phyloP scores from a whole-genome alignment of 2,888 invertebrate species.

The Tetheella fluctuosa region DNA sequence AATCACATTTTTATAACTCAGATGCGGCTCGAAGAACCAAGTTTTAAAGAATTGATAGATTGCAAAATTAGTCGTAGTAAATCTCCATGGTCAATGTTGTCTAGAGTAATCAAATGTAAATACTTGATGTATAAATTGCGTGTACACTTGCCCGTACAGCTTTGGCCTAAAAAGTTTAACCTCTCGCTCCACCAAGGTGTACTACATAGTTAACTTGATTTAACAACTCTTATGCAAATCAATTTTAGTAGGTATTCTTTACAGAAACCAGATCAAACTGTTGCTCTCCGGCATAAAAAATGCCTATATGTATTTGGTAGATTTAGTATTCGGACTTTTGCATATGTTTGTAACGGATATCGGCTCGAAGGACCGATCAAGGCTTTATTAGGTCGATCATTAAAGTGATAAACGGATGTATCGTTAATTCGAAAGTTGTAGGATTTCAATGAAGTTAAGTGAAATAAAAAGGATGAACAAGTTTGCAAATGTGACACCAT shows the following conservation, averaged over 20 bases:
- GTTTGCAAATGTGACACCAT: slow-evolving; percentile 29
- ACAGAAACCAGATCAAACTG: not conserved
- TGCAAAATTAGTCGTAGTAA: not conserved
- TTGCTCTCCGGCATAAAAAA: not conserved
- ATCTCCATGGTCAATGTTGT: slow-evolving; percentile 11
- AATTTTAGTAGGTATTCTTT: slow-evolving; percentile 1
- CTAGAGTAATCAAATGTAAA: not conserved
- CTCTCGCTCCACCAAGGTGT: slow-evolving; percentile 13
- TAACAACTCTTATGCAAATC: slow-evolving; percentile 11
- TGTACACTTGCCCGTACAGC: slow-evolving; percentile 10
- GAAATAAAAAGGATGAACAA: slow-evolving; percentile 16
- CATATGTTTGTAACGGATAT: not conserved
- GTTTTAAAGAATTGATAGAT: not conserved
- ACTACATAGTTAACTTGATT: slow-evolving; percentile 11
- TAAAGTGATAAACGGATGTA: not conserved
- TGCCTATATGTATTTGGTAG: not conserved
- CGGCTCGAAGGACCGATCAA: slow-evolving; percentile 5
- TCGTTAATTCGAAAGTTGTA: not conserved
- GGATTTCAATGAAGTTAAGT: not conserved
- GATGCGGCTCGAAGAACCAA: not conserved
- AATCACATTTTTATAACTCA: too few relatives aligned
- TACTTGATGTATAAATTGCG: slow-evolving; percentile 2
- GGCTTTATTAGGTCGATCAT: not conserved
- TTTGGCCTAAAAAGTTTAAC: slow-evolving; percentile 13
- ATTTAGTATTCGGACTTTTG: not conserved